Evolutionary conservation across 2,797 vertebrate species (phyloP).

Genomic region (Myripristis murdjan): DNA sequence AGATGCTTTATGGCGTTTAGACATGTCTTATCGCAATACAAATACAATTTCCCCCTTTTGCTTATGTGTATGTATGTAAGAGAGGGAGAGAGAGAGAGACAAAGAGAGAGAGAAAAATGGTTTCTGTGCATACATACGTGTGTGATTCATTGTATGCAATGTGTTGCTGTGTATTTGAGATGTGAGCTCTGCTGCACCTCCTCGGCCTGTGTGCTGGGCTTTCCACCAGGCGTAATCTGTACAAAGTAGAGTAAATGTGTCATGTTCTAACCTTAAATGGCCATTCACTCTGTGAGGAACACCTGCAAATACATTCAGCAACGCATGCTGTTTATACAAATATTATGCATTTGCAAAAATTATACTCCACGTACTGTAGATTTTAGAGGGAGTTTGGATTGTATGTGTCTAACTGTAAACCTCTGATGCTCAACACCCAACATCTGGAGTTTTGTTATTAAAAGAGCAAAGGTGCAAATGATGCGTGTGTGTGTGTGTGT

Average conservation of each 20-base stretch:
- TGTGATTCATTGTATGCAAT: not conserved
- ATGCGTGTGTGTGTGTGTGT: too few species aligned
- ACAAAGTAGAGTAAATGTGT: constrained; percentile 22
- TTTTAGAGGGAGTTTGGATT: constrained; percentile 3
- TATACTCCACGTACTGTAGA: constrained; percentile 45
- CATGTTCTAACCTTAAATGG: constrained; percentile 1
- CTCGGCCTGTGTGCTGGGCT: not conserved
- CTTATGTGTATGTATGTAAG: too few species aligned
- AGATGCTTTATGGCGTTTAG: constrained; percentile 35
- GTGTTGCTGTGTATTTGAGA: not conserved
- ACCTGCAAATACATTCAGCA: constrained; percentile 38
- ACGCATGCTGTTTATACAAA: constrained; percentile 39
- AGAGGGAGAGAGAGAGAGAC: too few species aligned
- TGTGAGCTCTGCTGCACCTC: not conserved
- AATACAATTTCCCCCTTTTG: constrained; percentile 24
- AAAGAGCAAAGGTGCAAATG: constrained; percentile 34
- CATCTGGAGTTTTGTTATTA: constrained; percentile 59
- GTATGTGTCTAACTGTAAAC: constrained; percentile 26
- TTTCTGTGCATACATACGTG: not conserved
- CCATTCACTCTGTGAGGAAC: constrained; percentile 1
- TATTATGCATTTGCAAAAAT: constrained; percentile 34
- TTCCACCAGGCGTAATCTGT: constrained; percentile 18
- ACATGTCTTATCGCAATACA: constrained; percentile 52
- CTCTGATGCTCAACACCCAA: constrained; percentile 18
- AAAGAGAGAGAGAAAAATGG: not conserved